These are phyloP conservation scores for Myrmophylax atrothorax DNA, from an alignment of 2,113 vertebrate species.

Conservation along the genomic window DNA sequence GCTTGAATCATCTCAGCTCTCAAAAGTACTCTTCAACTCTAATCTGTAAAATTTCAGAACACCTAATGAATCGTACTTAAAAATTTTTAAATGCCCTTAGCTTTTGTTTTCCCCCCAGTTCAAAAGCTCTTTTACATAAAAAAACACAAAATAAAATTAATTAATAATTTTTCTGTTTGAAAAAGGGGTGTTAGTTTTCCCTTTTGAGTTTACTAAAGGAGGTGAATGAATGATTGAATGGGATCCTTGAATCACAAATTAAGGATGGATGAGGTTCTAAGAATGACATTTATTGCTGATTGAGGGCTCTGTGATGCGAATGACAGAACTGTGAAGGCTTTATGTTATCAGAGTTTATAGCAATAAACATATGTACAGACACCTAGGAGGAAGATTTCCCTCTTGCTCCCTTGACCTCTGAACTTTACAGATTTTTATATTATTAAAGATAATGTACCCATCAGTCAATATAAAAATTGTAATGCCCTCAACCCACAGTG, in stretches of 20 bases:
- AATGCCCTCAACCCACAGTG: neutral
- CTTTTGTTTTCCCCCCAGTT: neutral
- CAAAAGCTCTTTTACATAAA: neutral
- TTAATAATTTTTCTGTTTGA: neutral
- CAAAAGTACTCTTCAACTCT: neutral
- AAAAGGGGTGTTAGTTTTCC: neutral
- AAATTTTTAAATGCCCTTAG: neutral
- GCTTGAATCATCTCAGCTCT: neutral
- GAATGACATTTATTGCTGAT: neutral
- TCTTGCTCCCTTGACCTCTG: neutral
- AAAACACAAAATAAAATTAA: neutral
- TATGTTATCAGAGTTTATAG: neutral
- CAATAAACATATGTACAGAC: neutral
- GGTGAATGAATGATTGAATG: neutral
- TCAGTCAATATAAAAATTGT: neutral
- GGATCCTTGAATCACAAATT: neutral
- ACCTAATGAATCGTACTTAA: neutral
- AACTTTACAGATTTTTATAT: neutral
- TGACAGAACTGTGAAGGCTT: neutral
- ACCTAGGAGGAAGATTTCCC: neutral
- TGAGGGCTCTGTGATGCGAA: neutral
- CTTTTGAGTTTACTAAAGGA: neutral
- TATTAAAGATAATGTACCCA: neutral
- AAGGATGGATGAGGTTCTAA: neutral
- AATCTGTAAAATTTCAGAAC: neutral